Percentiles rank a stretch among this genome's conserved stretches.
Conservation (phyloP, 2,797 vertebrate species). For the Notamacropus eugenii region DNA sequence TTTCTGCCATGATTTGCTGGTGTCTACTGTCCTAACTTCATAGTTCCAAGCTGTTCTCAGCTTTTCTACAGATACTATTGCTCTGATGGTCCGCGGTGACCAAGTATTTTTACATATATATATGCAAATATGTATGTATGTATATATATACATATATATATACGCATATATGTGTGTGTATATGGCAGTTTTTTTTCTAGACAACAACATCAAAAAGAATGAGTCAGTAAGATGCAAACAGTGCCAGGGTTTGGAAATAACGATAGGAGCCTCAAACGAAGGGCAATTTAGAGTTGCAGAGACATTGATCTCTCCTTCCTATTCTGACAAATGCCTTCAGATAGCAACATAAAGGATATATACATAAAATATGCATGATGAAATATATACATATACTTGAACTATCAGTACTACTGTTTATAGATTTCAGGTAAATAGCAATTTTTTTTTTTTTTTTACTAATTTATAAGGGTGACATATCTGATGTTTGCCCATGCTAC, state of each 20-base stretch:
- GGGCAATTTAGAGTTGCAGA: not conserved
- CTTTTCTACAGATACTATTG: slow-evolving; percentile 29
- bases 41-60: not conserved
- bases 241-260: slow-evolving; percentile 45
- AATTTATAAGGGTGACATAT: not conserved
- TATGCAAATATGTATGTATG: too few relatives aligned
- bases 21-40: not conserved
- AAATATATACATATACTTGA: not conserved
- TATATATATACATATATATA: too few relatives aligned
- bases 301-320: not conserved
- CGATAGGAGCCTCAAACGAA: not conserved
- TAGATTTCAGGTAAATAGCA: not conserved
- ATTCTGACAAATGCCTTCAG: not conserved
- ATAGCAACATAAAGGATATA: not conserved
- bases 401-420: not conserved
- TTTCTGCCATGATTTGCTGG: not conserved
- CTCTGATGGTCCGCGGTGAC: not conserved
- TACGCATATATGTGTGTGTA: not conserved
- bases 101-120: slow-evolving; percentile 41
- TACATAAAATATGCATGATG: not conserved
- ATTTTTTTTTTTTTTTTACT: not conserved
- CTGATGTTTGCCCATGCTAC: not conserved
- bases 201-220: slow-evolving; percentile 1
- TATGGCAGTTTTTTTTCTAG: slow-evolving; percentile 10
- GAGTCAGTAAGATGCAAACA: slow-evolving; percentile 58